phyloP scores from a whole-genome alignment of 2,888 invertebrate species.

The Chymomyza caudatula region DNA sequence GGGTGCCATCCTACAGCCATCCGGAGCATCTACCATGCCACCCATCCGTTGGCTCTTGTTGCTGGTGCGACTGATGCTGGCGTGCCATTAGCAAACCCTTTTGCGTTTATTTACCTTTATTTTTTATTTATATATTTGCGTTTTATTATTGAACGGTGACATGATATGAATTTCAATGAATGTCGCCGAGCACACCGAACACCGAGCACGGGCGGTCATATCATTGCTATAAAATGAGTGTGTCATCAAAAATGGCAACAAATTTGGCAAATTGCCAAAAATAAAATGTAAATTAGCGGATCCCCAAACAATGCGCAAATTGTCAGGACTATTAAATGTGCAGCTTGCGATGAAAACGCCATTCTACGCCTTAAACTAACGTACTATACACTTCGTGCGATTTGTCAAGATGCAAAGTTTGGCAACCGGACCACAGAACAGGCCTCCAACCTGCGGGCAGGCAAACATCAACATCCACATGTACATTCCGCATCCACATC shows the following conservation, averaged over 20 bases:
- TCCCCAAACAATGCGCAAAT: slow-evolving; percentile 21
- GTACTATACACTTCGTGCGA: slow-evolving; percentile 1
- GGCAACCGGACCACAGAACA: neutral
- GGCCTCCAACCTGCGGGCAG: neutral
- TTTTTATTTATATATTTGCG: slow-evolving; percentile 70
- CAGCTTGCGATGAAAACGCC: neutral
- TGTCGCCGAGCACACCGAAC: slow-evolving; percentile 40
- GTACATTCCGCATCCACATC: neutral
- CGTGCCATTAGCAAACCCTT: slow-evolving; percentile 47
- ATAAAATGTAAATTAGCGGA: slow-evolving; percentile 71
- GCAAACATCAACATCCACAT: neutral
- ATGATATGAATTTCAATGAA: slow-evolving; percentile 71
- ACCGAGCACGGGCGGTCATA: slow-evolving; percentile 33
- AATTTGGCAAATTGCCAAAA: slow-evolving; percentile 72
- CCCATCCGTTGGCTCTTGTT: neutral
- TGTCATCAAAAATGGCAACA: slow-evolving; percentile 73
- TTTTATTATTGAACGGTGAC: slow-evolving; percentile 69
- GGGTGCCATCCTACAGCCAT: neutral
- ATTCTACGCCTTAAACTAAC: neutral
- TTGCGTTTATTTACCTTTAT: slow-evolving; percentile 72
- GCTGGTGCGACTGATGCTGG: neutral
- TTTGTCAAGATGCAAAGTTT: slow-evolving; percentile 52
- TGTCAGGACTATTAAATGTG: slow-evolving; percentile 32
- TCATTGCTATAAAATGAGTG: slow-evolving; percentile 66
- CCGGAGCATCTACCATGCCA: slow-evolving; percentile 45